These are phyloP conservation scores for Cassiopea andromeda DNA, from an alignment of 30 jellyfish, hydroid and myxozoan genomes.

Conservation along the genomic window DNA sequence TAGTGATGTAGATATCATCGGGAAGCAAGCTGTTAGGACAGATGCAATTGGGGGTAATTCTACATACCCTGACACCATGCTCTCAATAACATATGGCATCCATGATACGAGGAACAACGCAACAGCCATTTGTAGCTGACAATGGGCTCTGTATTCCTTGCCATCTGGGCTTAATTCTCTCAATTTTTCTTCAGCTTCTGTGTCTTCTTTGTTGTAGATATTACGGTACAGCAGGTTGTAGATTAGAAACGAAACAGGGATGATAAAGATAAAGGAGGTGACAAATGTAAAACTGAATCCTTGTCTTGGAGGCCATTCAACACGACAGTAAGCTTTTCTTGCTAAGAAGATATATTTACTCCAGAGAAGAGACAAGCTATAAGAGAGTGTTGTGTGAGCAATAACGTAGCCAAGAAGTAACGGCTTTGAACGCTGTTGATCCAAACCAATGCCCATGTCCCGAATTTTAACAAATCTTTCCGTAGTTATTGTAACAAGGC, in stretches of 20 bases:
- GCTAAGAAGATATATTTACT: conserved; percentile 92
- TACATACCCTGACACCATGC: conserved; percentile 82
- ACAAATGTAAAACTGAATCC: conserved; percentile 91
- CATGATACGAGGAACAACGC: conserved; percentile 87
- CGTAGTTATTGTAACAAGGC: conserved; percentile 90
- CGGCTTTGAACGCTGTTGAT: conserved; percentile 68
- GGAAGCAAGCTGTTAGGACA: conserved; percentile 82
- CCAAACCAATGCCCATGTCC: conserved; percentile 56
- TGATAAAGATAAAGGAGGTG: conserved; percentile 84
- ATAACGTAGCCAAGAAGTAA: conserved; percentile 92
- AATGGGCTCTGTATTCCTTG: conserved; percentile 73
- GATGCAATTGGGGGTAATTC: conserved; percentile 71
- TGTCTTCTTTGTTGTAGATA: conserved; percentile 29
- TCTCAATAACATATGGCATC: conserved; percentile 92
- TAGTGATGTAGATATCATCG: conserved; percentile 84
- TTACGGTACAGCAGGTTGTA: conserved; percentile 81
- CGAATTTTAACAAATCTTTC: conserved; percentile 78
- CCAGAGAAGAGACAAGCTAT: conserved; percentile 94
- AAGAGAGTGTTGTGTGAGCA: conserved; percentile 95
- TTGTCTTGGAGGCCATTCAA: conserved; percentile 96
- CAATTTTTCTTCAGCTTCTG: conserved; percentile 26
- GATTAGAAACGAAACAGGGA: conserved; percentile 89
- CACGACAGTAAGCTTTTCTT: conserved; percentile 92
- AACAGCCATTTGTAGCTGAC: conserved; percentile 85
- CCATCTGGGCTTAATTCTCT: conserved; percentile 31